Evolutionary conservation across 1,140 invertebrate genomes (phyloP), one percentile per base, ranked within the genome.

Genomic region (Trachymyrmex septentrionalis): DNA sequence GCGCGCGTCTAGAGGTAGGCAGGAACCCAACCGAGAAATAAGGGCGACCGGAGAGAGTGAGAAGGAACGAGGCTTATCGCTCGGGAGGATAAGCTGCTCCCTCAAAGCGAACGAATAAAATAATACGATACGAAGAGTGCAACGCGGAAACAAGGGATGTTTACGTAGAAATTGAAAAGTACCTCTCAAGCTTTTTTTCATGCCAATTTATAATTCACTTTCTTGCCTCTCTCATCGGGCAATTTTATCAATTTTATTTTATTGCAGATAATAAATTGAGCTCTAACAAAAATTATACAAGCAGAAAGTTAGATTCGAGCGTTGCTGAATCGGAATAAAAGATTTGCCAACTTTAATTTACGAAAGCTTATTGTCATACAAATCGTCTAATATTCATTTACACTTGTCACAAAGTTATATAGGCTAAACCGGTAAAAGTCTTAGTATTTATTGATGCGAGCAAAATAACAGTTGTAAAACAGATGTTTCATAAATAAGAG

Each of bases 1-100:
- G 38, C 24, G 55, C 67, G 67, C 67, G 69, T 50, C 69, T 84
- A 63, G 38, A 75, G 7, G 34, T 73, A 82, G 80, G 80, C 80
- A 84, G 80, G 69, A 61, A 84, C 69, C 55, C 55, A 61, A 73
- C 80, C 75, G 85, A 81, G 76, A 86, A 81, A 81, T 67, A 86
- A 80, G 67, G 75, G 61, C 48, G 55, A 66, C 61, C 55, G n/a
- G 27, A 61, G 44, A 63, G 44, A 61, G 48, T 3, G 59, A 48
- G 34, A 63, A 19, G 67, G 24, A 48, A 50, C 24, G 75, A 81
- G 53, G 64, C 77, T 86, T 80, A 86, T 81, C 85, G 85, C 63
- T 48, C 53, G 59, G n/a, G n/a, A 38, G 63, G 76, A 81, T 75
- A 73, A 84, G 55, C 69, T 48, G 38, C 38, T 67, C 14, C 57